phyloP scores from a whole-genome alignment of 2,113 vertebrate genomes.

The Peromyscus californicus region DNA sequence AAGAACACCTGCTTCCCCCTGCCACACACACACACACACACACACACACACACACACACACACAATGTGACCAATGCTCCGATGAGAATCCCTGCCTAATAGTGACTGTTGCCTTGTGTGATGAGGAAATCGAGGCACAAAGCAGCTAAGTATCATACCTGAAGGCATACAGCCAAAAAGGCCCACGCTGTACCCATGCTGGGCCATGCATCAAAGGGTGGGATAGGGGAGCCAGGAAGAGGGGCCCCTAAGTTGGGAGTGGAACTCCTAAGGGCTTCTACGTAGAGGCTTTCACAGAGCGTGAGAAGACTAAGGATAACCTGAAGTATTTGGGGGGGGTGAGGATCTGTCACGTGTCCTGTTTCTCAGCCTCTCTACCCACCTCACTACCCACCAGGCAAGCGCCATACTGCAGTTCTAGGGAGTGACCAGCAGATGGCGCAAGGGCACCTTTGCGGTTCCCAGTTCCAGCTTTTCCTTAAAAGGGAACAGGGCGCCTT shows the following conservation, averaged over 20 bases:
- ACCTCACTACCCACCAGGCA: not conserved
- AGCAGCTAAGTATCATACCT: not conserved
- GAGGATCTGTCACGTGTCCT: too few species aligned
- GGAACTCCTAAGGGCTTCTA: not conserved
- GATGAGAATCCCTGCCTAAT: not conserved
- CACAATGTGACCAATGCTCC: fast-evolving
- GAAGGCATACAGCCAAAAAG: not conserved
- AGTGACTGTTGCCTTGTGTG: fast-evolving
- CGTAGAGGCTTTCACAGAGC: not conserved
- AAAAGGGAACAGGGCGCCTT: not conserved
- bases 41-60: too few species aligned
- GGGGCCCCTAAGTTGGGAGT: not conserved
- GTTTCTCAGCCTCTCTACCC: not conserved
- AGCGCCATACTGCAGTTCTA: not conserved
- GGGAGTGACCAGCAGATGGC: not conserved
- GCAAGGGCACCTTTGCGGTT: not conserved
- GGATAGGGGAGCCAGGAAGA: not conserved
- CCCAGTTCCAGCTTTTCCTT: fast-evolving
- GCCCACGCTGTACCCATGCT: not conserved
- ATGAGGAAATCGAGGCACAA: not conserved
- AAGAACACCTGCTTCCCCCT: fast-evolving
- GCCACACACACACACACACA: too few species aligned
- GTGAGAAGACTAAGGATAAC: too few species aligned
- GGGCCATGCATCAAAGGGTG: not conserved
- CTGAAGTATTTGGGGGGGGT: not conserved